Conservation (phyloP, 2,113 vertebrate genomes). For the Psophia crepitans region DNA sequence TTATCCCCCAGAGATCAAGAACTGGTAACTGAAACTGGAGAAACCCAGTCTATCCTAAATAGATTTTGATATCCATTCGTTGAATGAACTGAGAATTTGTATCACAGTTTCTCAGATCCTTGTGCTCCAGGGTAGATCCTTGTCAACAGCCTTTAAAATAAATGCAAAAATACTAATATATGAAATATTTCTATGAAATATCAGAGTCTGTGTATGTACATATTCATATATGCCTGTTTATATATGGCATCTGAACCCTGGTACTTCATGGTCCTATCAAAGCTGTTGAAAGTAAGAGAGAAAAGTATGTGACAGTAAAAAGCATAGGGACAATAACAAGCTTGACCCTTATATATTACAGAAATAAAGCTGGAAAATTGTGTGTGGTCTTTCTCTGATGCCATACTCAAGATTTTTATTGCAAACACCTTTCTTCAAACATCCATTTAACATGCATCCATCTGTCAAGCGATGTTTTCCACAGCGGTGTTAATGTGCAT, state of each 20-base stretch:
- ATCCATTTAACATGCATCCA: slow-evolving; percentile 54
- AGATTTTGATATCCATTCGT: neutral
- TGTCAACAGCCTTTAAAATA: neutral
- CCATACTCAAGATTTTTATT: slow-evolving; percentile 53
- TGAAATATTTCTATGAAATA: neutral
- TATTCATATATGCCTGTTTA: neutral
- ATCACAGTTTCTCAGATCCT: neutral
- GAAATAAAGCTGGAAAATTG: slow-evolving; percentile 17
- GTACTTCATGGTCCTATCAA: neutral
- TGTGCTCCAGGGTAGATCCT: neutral
- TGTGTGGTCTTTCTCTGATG: slow-evolving; percentile 63
- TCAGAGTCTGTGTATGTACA: fast-evolving
- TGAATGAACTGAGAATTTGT: neutral
- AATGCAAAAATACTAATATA: neutral
- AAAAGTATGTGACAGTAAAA: neutral
- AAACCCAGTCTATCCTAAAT: neutral
- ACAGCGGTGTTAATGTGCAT: slow-evolving; percentile 43
- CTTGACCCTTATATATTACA: neutral
- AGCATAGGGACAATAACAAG: neutral
- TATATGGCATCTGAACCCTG: neutral
- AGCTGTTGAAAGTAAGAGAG: neutral
- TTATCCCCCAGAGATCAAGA: neutral
- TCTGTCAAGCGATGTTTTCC: slow-evolving; percentile 57
- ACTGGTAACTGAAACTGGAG: neutral
- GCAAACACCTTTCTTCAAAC: slow-evolving; percentile 63